Percentiles rank a stretch among this genome's conserved stretches.
Evolutionary conservation across 1,140 invertebrate genomes (phyloP).

Genomic region (Coptotermes formosanus): DNA sequence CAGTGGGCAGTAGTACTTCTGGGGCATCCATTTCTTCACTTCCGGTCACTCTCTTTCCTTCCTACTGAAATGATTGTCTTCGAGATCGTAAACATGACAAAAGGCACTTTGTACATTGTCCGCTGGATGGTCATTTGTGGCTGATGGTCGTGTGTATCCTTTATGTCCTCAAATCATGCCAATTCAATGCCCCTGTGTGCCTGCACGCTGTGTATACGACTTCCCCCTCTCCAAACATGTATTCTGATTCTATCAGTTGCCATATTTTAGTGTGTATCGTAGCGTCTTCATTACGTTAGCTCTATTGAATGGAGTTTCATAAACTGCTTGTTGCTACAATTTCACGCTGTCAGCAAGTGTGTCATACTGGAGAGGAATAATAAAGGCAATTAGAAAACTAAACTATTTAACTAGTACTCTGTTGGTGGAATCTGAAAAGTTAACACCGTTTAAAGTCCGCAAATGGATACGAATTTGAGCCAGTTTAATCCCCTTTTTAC

Average conservation of each 20-base stretch:
- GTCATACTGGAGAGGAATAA: too few species aligned
- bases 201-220: neutral
- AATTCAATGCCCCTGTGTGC: neutral
- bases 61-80: slow-evolving; percentile 2
- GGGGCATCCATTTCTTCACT: neutral
- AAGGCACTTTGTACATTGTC: slow-evolving; percentile 11
- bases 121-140: neutral
- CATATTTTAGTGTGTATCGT: neutral
- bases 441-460: too few species aligned
- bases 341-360: too few species aligned
- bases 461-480: too few species aligned
- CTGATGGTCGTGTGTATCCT: neutral
- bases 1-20: neutral
- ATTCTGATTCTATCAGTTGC: neutral
- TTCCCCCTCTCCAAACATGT: neutral
- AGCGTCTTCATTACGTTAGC: neutral
- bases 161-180: slow-evolving; percentile 5
- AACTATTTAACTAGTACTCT: too few species aligned
- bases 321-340: too few species aligned
- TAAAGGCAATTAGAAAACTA: too few species aligned
- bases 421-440: too few species aligned
- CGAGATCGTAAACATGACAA: slow-evolving; percentile 15
- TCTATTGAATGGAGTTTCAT: too few species aligned
- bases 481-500: too few species aligned
- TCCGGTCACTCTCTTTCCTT: slow-evolving; percentile 2